phyloP scores from a whole-genome alignment of 2,888 invertebrate genomes.

The Temnothorax unifasciatus region DNA sequence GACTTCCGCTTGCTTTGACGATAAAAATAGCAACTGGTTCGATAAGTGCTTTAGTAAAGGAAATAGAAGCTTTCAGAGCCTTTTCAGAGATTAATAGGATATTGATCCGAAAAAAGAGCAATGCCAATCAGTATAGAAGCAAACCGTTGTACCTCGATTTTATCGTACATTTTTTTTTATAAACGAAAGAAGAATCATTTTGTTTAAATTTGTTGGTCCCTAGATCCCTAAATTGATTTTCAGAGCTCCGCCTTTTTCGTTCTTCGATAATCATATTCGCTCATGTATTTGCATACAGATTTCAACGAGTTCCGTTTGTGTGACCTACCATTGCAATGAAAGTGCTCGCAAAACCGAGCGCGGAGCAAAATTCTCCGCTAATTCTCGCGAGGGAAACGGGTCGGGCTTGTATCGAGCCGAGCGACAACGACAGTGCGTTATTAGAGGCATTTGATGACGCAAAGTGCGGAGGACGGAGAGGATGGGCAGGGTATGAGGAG shows the following conservation, averaged over 20 bases:
- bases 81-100: constrained; percentile 3
- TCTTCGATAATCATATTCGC: not conserved
- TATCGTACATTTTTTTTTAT: not conserved
- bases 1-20: constrained; percentile 29
- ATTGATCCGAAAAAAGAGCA: not conserved
- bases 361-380: constrained; percentile 70
- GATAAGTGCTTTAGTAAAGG: constrained; percentile 4
- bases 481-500: constrained; percentile 42
- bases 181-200: not conserved
- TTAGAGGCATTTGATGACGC: constrained; percentile 78
- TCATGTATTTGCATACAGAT: not conserved
- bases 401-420: constrained; percentile 74
- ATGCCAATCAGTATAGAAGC: not conserved
- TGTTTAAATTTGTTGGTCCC: not conserved
- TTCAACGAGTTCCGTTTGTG: not conserved
- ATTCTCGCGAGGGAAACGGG: constrained; percentile 70
- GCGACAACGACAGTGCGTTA: constrained; percentile 76
- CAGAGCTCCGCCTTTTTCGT: not conserved
- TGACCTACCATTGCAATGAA: constrained; percentile 22
- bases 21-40: not conserved
- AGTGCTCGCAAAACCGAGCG: constrained; percentile 37
- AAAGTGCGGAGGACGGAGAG: constrained; percentile 64
- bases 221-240: not conserved
- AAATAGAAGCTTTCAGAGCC: not conserved
- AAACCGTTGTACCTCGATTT: not conserved